phyloP scores from a whole-genome alignment of 1,140 invertebrate species.

The Callitettix versicolor region DNA sequence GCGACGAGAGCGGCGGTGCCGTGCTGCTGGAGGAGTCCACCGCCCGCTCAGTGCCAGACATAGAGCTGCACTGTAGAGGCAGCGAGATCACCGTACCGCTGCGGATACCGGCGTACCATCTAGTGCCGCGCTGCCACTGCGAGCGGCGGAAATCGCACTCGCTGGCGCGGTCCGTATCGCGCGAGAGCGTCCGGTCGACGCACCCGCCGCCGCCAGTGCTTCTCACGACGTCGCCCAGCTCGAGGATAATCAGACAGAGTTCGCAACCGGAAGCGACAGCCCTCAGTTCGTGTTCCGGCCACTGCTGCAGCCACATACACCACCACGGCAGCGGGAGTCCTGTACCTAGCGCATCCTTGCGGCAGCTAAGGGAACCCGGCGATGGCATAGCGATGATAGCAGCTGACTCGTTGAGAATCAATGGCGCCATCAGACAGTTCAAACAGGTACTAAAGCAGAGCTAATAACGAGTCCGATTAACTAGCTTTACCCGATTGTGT shows the following conservation, averaged over 20 bases:
- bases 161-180: conserved; percentile 33
- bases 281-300: conserved; percentile 1
- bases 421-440: conserved; percentile 91
- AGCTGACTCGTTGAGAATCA: conserved; percentile 90
- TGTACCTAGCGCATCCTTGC: conserved; percentile 51
- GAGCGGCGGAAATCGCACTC: conserved; percentile 34
- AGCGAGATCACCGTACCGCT: conserved; percentile 25
- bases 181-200: conserved; percentile 53
- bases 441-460: conserved; percentile 61
- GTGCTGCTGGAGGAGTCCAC: conserved; percentile 39
- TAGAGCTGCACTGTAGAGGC: conserved; percentile 68
- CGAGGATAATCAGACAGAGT: conserved; percentile 77
- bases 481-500: neutral
- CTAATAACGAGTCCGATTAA: neutral
- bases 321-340: conserved; percentile 46
- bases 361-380: conserved; percentile 67
- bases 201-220: conserved; percentile 50
- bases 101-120: neutral
- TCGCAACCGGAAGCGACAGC: conserved; percentile 67
- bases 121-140: conserved; percentile 16
- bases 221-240: conserved; percentile 53
- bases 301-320: conserved; percentile 39
- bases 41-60: conserved; percentile 72
- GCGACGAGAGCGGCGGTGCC: conserved; percentile 57
- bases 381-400: conserved; percentile 92